Evolutionary conservation across 30 jellyfish, hydroid and myxozoan species (phyloP).

Genomic region (Aurelia aurita complex sp. Pacific): DNA sequence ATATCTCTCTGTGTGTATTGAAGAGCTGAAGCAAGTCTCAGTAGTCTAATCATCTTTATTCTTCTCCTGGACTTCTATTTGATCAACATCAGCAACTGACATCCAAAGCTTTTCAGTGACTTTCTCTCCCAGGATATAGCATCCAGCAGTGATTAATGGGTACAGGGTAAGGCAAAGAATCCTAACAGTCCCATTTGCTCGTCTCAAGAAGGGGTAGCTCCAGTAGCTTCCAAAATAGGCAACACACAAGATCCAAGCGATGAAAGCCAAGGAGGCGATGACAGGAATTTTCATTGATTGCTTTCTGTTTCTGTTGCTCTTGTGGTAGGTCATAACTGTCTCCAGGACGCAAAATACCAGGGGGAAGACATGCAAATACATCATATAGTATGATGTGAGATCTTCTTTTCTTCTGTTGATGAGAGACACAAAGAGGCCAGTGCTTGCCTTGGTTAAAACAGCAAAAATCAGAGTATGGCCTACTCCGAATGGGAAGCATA

Average conservation of each 20-base stretch:
- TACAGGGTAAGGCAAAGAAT: conserved; percentile 11
- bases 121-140: conserved; percentile 33
- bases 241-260: conserved; percentile 42
- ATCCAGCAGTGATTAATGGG: conserved; percentile 39
- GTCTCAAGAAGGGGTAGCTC: conserved; percentile 59
- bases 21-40: too few species aligned
- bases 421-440: conserved; percentile 48
- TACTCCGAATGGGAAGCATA: conserved; percentile 32
- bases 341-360: conserved; percentile 34
- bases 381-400: conserved; percentile 21
- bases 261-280: conserved; percentile 3
- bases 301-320: conserved; percentile 7
- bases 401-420: conserved; percentile 54
- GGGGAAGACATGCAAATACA: conserved; percentile 50
- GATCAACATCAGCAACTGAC: too few species aligned
- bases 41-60: too few species aligned
- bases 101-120: conserved; percentile 25
- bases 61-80: too few species aligned
- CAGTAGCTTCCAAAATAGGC: conserved; percentile 59
- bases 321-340: conserved; percentile 52
- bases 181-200: conserved; percentile 26
- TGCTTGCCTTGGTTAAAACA: conserved; percentile 1
- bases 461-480: conserved; percentile 39
- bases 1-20: too few species aligned
- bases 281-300: conserved; percentile 15